Evolutionary conservation across 1,140 invertebrate genomes (phyloP), one percentile per base, ranked within the genome.

Genomic region (Camponotus pennsylvanicus): DNA sequence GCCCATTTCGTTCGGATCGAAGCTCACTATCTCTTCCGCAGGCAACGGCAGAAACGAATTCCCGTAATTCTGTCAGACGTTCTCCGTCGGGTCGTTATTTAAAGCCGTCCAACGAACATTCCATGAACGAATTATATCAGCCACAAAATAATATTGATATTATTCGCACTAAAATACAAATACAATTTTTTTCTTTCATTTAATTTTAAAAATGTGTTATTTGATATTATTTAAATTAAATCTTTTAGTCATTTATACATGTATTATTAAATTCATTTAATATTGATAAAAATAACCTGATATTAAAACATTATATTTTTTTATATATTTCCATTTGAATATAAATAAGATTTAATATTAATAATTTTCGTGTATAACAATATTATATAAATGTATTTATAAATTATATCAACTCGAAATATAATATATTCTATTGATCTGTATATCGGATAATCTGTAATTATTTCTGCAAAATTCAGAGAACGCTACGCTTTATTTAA

Each of bases 21-120:
- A 92, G 91, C 87, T 91, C 75, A 80, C 82, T 90, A 90, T 91
- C 90, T 90, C 87, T 89, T 67, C 67, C 40, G 52, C 42, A 52
- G 73, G 84, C 86, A 91, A 92, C 89, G 90, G 80, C 89, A 92
- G 91, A 91, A 93, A 93, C 91, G 90, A 92, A 89, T 89, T 88
- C 82, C 86, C 88, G 88, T 92, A 93, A 93, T 93, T 89, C 89
- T 89, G 90, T 90, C 86, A 88, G 88, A 69, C 86, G 83, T 85
- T 73, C 63, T 59, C 49, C 83, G 89, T 88, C 76, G 79, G 66
- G 52, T 34, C 69, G 75, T 76, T 89, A 80, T 88, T 89, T 88
- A 86, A 86, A 78, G 69, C 69, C 55, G 18, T 61, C 52, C 55
- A 45, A 71, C 52, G 67, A 55, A n/a, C 67, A 52, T 82, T 82